phyloP scores from a whole-genome alignment of 2,797 vertebrate genomes.

The Gila robusta region DNA sequence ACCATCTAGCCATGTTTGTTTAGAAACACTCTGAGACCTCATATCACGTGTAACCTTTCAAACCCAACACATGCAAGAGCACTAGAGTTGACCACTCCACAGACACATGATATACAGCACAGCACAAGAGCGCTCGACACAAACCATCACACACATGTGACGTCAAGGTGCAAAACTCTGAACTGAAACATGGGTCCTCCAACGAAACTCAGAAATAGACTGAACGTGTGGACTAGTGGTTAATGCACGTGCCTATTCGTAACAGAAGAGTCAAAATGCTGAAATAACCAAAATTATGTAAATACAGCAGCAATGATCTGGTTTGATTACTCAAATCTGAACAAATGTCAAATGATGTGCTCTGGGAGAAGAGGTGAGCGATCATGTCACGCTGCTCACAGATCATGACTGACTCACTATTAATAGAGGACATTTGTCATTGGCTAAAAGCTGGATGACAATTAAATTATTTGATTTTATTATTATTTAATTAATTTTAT shows the following conservation, averaged over 20 bases:
- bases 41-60: conserved; percentile 38
- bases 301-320: not conserved
- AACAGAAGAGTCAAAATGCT: not conserved
- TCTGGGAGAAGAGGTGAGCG: conserved; percentile 11
- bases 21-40: conserved; percentile 39
- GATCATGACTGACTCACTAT: conserved; percentile 31
- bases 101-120: conserved; percentile 1
- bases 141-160: conserved; percentile 5
- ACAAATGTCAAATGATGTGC: conserved; percentile 5
- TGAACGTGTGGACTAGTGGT: not conserved
- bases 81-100: conserved; percentile 4
- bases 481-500: not conserved
- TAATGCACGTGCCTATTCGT: not conserved
- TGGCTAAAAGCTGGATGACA: conserved; percentile 22
- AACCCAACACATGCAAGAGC: conserved; percentile 15
- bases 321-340: not conserved
- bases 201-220: not conserved
- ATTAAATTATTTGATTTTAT: not conserved
- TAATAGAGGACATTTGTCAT: conserved; percentile 32
- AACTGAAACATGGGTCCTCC: not conserved
- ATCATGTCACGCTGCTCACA: conserved; percentile 36
- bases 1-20: conserved; percentile 50
- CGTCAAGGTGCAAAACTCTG: not conserved
- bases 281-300: not conserved
- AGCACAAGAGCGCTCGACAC: not conserved